Evolutionary conservation across 2,797 vertebrate genomes (phyloP).

Genomic region (Lindbergichthys nudifrons): DNA sequence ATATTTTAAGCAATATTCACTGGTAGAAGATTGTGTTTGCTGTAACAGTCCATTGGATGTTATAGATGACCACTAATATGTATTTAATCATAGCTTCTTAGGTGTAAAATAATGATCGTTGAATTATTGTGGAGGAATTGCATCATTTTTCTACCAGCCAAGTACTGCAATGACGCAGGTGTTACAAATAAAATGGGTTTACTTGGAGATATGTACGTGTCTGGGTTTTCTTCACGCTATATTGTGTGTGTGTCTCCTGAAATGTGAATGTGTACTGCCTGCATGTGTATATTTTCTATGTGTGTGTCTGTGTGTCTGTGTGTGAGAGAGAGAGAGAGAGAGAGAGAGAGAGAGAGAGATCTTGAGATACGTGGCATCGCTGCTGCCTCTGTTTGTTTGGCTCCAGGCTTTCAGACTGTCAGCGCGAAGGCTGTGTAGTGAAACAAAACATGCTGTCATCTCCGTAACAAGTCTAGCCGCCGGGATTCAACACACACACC

Average conservation of each 20-base stretch:
- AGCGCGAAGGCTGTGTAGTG: conserved; percentile 74
- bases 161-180: conserved; percentile 68
- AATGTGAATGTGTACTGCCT: no score
- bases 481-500: conserved; percentile 73
- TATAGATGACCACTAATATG: conserved; percentile 15
- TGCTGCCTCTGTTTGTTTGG: conserved; percentile 83
- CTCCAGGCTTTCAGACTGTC: conserved; percentile 81
- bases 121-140: conserved; percentile 21
- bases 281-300: background rate
- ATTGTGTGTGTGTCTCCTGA: conserved; percentile 6
- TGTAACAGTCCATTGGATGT: background rate
- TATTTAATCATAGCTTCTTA: conserved; percentile 20
- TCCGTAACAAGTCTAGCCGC: conserved; percentile 80
- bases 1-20: conserved; percentile 38
- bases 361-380: conserved; percentile 76
- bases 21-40: conserved; percentile 14
- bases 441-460: conserved; percentile 85
- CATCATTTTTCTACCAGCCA: conserved; percentile 36
- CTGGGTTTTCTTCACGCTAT: conserved; percentile 22
- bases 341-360: conserved; percentile 45
- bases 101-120: conserved; percentile 1
- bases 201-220: conserved; percentile 27
- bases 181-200: conserved; percentile 54
- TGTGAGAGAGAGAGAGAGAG: conserved; percentile 4
- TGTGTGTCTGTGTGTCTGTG: conserved; percentile 13